Evolutionary conservation across 2,888 invertebrate species (phyloP), one percentile per base, ranked within the genome.

Genomic region (Cynaeus angustus): DNA sequence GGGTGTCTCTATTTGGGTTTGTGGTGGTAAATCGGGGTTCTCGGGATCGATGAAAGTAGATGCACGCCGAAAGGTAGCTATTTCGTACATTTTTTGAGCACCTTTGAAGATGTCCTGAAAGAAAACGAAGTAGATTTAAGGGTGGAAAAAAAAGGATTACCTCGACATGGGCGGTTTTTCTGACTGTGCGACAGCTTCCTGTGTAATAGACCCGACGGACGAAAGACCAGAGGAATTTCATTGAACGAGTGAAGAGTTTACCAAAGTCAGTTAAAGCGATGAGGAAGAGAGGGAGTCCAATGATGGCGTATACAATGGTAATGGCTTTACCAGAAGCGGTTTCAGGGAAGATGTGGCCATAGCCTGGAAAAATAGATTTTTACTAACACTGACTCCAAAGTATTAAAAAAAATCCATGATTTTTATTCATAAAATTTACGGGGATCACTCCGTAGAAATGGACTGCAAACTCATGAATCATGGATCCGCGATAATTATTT

Each of bases 221-320:
- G 80, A 91, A 95, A 0, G 94, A 92, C 95, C 96, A 97, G 14
- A 96, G 86, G 84, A 94, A 95, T 85, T 98, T 98, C 72, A 98
- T 94, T 70, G 91, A 90, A 73, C 96, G 88, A 0, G 97, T 98
- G 82, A 99, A 94, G 7, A 96, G 88, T 87, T 96, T 97, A 74
- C 98, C 98, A 82, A 98, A 94, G 86, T 98, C 97, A 33, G 97
- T 96, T 74, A 99, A 85, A n/a, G 98, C 92, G 65, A 99, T 95
- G 76, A 99, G 88, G 85, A 99, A 97, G 78, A 99, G 88, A 0
- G 99, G 99, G 79, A 99, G 98, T 7, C 99, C 99, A 72, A 99
- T 91, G 71, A 96, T 91, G 26, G 99, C 96, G 84, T 99, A 99
- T 21, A 95, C 87, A 74, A 99, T 97, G 0, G 98, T 97, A 48